Evolutionary conservation across 2,797 vertebrate genomes (phyloP).

Genomic region (Tragopan temminckii): DNA sequence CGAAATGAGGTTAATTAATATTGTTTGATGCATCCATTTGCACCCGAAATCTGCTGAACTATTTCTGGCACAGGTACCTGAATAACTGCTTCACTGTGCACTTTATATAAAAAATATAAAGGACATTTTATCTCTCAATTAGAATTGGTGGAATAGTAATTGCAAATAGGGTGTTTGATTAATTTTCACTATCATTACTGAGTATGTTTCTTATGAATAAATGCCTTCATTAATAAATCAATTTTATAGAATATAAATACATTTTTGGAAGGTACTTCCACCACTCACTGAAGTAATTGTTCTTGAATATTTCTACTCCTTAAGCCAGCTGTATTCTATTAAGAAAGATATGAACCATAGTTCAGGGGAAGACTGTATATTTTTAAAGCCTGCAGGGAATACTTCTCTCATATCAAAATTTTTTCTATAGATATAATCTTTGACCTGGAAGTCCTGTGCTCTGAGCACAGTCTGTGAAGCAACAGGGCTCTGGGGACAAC

Average conservation of each 20-base stretch:
- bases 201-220: conserved; percentile 51
- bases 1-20: neutral
- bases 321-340: conserved; percentile 40
- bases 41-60: neutral
- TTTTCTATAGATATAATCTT: neutral
- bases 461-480: neutral
- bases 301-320: conserved; percentile 32
- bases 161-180: conserved; percentile 31
- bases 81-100: neutral
- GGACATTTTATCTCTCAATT: conserved; percentile 33
- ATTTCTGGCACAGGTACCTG: neutral
- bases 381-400: neutral
- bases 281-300: conserved; percentile 35
- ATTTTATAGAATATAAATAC: conserved; percentile 25
- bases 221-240: conserved; percentile 27
- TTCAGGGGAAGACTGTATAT: neutral
- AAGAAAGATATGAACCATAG: neutral
- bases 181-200: conserved; percentile 9
- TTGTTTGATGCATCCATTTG: conserved; percentile 16
- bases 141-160: conserved; percentile 23
- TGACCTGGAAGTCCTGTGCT: neutral
- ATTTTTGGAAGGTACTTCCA: conserved; percentile 3
- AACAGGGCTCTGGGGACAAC: neutral
- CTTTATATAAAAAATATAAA: conserved; percentile 24
- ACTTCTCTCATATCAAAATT: neutral